Evolutionary conservation across 2,797 vertebrate species (phyloP).

Genomic region (Tolypeutes matacus): DNA sequence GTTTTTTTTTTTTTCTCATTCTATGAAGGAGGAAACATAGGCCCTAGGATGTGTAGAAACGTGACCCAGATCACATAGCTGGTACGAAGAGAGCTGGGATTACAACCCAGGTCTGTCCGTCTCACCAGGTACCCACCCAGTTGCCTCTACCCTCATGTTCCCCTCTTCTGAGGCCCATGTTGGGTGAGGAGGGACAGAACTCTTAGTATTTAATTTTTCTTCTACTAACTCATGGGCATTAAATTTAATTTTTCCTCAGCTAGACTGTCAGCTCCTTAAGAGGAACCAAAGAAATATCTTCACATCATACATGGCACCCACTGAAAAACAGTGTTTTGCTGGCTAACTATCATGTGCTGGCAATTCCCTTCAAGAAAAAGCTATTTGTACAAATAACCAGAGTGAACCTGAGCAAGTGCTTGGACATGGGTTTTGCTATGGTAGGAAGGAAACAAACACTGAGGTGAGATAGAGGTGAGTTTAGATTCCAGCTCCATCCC

Average conservation of each 20-base stretch:
- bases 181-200: background rate
- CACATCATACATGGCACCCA: background rate
- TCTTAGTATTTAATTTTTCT: background rate
- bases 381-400: background rate
- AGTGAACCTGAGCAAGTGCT: background rate
- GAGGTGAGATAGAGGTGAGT: background rate
- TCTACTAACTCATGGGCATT: background rate
- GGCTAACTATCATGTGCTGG: background rate
- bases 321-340: background rate
- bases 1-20: background rate
- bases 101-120: accelerated
- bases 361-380: background rate
- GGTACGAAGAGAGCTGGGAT: background rate
- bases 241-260: background rate
- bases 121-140: too few species aligned
- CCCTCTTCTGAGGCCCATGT: background rate
- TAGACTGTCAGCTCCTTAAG: background rate
- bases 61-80: background rate
- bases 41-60: background rate
- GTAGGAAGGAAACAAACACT: background rate
- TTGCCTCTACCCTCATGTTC: background rate
- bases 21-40: background rate
- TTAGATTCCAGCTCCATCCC: background rate
- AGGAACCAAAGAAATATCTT: background rate
- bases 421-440: background rate